Conservation (phyloP, 2,888 invertebrate species). For the Polyommatus icarus region DNA sequence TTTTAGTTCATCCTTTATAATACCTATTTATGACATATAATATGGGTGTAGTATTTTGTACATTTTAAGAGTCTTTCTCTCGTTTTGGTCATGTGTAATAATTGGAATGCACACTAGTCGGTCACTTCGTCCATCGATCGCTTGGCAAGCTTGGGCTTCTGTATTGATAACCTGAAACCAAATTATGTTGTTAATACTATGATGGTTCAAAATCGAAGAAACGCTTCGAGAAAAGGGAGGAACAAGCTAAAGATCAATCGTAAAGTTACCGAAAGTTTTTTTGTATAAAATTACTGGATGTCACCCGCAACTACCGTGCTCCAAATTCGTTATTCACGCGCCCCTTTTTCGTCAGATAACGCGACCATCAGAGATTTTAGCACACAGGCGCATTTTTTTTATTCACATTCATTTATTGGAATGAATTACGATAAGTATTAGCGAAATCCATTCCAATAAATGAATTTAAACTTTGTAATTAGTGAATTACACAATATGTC, state of each 20-base stretch:
- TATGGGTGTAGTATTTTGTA: not conserved
- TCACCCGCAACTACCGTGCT: too few species aligned
- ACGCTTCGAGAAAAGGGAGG: too few species aligned
- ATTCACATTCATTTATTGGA: too few species aligned
- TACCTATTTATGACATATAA: not conserved
- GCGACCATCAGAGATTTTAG: too few species aligned
- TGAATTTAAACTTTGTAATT: too few species aligned
- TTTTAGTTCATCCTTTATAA: not conserved
- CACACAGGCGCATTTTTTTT: too few species aligned
- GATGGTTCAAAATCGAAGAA: not conserved
- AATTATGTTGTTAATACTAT: not conserved
- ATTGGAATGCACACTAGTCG: slow-evolving; percentile 23
- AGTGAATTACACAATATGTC: too few species aligned
- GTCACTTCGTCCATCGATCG: slow-evolving; percentile 10
- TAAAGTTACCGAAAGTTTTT: not conserved
- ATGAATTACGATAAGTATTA: too few species aligned
- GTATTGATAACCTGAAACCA: slow-evolving; percentile 9
- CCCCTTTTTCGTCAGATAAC: not conserved
- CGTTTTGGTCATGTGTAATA: not conserved
- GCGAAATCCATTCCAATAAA: too few species aligned
- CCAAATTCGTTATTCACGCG: not conserved
- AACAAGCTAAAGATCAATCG: too few species aligned
- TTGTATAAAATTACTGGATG: too few species aligned
- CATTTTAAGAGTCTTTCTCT: slow-evolving; percentile 16
- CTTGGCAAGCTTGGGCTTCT: slow-evolving; percentile 29